Base-by-base conservation (phyloP, 2,113 vertebrate genomes). In the Pseudolaguvia tuberculata region DNA sequence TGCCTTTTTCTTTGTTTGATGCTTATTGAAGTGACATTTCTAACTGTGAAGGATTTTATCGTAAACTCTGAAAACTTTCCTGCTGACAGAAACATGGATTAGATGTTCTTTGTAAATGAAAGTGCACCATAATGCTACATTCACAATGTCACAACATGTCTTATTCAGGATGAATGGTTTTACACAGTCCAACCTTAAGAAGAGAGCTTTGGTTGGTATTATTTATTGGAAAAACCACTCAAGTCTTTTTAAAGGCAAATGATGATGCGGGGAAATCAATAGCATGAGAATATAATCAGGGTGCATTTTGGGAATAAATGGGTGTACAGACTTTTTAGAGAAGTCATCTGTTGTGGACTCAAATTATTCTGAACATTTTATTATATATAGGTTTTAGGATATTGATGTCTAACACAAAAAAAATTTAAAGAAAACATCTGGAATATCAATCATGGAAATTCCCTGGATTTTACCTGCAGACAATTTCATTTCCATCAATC, bases 401-500 rank as follows among this genome's bases (percentile, higher is more conserved):
- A 62, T 47, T 65, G 11, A 45, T 9, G 21, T 7, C 31, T 42
- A 63, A 65, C 2, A 47, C 21, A 45, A 6, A 10, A 65, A 25
- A 42, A 42, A 42, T 42, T n/a, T 1, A 42, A 42, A n/a, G 8
- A 23, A 66, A 50, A 31, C 21, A 42, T 11, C 23, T 45, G 39
- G n/a, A 61, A 51, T 11, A 55, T 45, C 53, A 71, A 31, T 29
- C 51, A 65, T 45, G 21, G 52, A 57, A 45, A 47, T 45, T 52
- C n/a, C 21, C 18, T 55, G 9, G 25, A 14, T 51, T 65, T 47
- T 69, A 65, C n/a, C 18, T 72, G 53, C 45, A 35, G 45, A 45
- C 20, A 35, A 53, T 57, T 72, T 56, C 65, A 11, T 29, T 66
- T 56, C 45, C 42, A 66, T 75, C 58, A 42, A 51, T 75, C 39